phyloP scores from a whole-genome alignment of 2,888 invertebrate species.

The Melolontha melolontha region DNA sequence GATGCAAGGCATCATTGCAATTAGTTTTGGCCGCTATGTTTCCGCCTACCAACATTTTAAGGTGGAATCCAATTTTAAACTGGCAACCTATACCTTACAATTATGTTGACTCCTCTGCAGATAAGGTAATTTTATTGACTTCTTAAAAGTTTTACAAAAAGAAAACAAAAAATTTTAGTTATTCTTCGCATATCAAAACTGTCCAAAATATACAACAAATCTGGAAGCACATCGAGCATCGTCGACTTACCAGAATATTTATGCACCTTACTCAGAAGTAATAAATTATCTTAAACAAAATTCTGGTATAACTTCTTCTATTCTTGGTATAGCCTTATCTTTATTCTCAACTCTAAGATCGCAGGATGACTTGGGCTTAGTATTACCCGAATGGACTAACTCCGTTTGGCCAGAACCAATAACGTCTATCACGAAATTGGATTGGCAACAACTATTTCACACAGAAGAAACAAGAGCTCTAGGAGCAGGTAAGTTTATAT shows the following conservation, averaged over 20 bases:
- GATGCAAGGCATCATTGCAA: constrained; percentile 17
- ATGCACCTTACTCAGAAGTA: neutral
- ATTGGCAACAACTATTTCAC: constrained; percentile 59
- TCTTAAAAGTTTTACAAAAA: neutral
- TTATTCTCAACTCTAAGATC: constrained; percentile 24
- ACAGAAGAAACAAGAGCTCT: constrained; percentile 56
- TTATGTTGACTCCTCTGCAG: neutral
- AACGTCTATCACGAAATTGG: constrained; percentile 57
- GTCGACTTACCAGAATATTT: neutral
- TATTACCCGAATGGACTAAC: constrained; percentile 63
- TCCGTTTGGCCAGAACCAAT: constrained; percentile 59
- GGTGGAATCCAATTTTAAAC: neutral
- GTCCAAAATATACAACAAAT: constrained; percentile 6
- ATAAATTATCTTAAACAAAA: constrained; percentile 1
- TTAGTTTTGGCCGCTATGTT: constrained; percentile 17
- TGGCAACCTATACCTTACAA: constrained; percentile 28
- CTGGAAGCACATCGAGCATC: neutral
- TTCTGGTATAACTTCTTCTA: constrained; percentile 4
- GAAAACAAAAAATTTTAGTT: neutral
- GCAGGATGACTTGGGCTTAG: constrained; percentile 57
- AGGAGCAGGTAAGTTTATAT: constrained; percentile 40
- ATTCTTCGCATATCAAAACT: constrained; percentile 4
- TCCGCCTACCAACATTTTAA: neutral
- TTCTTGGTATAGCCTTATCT: constrained; percentile 1
- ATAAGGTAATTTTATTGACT: neutral